These are phyloP conservation scores for Centropyge bicolor DNA, from an alignment of 2,797 vertebrate genomes.

Conservation along the genomic window DNA sequence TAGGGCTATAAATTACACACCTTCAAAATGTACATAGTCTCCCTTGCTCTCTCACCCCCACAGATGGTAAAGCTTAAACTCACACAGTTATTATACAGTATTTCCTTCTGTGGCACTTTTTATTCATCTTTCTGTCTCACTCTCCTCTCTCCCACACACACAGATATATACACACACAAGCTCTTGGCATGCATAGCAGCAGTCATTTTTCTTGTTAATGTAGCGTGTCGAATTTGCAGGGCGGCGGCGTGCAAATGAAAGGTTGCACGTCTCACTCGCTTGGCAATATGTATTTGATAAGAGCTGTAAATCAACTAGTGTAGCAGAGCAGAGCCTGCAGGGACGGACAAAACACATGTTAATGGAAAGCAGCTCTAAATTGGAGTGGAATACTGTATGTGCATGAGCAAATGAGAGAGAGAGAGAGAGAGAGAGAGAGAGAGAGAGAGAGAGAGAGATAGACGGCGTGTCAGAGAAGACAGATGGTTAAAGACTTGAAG, in stretches of 20 bases:
- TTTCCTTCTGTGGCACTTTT: conserved; percentile 40
- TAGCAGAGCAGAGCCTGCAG: conserved; percentile 72
- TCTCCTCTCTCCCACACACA: conserved; percentile 28
- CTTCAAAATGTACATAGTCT: conserved; percentile 12
- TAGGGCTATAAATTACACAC: conserved; percentile 19
- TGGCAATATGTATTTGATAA: conserved; percentile 87
- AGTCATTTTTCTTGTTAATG: conserved; percentile 90
- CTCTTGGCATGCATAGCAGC: conserved; percentile 77
- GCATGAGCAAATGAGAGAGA: conserved; percentile 12
- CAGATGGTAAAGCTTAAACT: conserved; percentile 38
- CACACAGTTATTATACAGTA: conserved; percentile 43
- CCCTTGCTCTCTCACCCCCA: conserved; percentile 17
- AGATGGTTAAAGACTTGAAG: conserved; percentile 4
- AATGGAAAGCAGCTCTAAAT: conserved; percentile 69
- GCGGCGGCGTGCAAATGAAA: conserved; percentile 87
- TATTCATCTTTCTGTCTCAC: conserved; percentile 40
- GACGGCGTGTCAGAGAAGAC: not conserved
- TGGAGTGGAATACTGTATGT: conserved; percentile 43
- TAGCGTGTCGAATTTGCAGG: conserved; percentile 87
- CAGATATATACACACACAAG: conserved; percentile 29
- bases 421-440: not conserved
- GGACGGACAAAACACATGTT: conserved; percentile 75
- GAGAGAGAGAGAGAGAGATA: not conserved
- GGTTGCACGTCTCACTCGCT: conserved; percentile 89
- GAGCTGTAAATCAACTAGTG: conserved; percentile 81